These are phyloP conservation scores for Rhodinocichla rosea DNA, from an alignment of 2,113 vertebrate species.

Conservation along the genomic window DNA sequence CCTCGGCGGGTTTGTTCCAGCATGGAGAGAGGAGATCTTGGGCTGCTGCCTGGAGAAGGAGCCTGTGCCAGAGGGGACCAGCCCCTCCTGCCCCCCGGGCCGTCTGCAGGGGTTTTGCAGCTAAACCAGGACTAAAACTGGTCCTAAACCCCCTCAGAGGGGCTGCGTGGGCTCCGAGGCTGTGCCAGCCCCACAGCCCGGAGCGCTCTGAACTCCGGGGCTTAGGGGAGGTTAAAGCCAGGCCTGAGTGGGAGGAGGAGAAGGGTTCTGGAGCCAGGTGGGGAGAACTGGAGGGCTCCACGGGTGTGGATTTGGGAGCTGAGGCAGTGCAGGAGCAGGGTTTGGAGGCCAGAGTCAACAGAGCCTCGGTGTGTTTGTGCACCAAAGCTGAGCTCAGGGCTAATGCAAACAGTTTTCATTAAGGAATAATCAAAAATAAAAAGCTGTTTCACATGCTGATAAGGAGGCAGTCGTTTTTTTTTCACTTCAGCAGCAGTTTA, in stretches of 20 bases:
- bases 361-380: not conserved
- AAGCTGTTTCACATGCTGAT: conserved; percentile 25
- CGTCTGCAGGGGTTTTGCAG: not conserved
- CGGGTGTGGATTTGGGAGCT: not conserved
- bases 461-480: not conserved
- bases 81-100: not conserved
- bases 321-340: not conserved
- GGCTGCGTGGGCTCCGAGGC: not conserved
- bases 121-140: rapidly evolving
- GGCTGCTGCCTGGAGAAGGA: not conserved
- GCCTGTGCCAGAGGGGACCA: rapidly evolving
- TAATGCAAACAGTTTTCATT: conserved; percentile 49
- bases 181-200: not conserved
- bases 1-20: rapidly evolving
- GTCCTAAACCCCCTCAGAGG: rapidly evolving
- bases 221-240: not conserved
- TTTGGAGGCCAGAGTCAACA: not conserved
- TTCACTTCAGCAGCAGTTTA: not conserved
- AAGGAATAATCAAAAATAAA: conserved; percentile 59
- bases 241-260: not conserved
- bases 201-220: rapidly evolving
- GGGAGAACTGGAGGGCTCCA: not conserved
- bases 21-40: rapidly evolving
- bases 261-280: not conserved
- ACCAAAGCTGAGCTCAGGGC: not conserved